Base-by-base conservation (phyloP, 2,797 vertebrate species). In the Hippoglossus hippoglossus region DNA sequence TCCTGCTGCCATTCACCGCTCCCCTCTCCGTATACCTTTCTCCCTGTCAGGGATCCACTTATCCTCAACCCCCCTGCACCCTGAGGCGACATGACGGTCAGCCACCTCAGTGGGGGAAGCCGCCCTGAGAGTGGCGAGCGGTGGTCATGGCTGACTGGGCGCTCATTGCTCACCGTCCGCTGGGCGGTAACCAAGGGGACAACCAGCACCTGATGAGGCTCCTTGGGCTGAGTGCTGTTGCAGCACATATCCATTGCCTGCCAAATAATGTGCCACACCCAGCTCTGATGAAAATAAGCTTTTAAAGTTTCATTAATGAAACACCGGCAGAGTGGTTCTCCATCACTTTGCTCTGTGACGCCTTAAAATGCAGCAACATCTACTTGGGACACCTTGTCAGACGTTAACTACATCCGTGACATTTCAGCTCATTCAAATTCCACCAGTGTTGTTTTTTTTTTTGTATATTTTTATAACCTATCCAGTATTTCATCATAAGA, bases 1-100 rank as follows among this genome's bases (percentile, higher is more conserved):
- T 55, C 79, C 82, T 67, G 53, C 44, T 53, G 52, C 67, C 75
- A 46, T 46, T 81, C 78, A 75, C 16, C 66, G 46, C 53, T 6
- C 13, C 58, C 51, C 10, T 16, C 26, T 41, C 39, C 18, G 12
- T 10, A 11, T 56, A 22, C 11, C 16, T 22, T 51, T 13, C 24
- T 52, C 52, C 71, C 50, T 34, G 11, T 25, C 22, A 25, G 21
- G 10, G n/a, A 63, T 65, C 52, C 7, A 12, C 71, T 75, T 57
- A 31, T 66, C 56, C 62, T 22, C 36, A 11, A 47, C 46, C 13
- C 39, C 39, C 39, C 39, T 7, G 16, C 46, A 18, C 46, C 46
- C 18, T 19, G 16, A 19, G 18, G 6, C 0, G 18, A 47, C 44
- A 47, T 47, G 44, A 12, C 44, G 16, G 16, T 19, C 46, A 16